Evolutionary conservation across 2,113 vertebrate species (phyloP), one percentile per base, ranked within the genome.

Genomic region (Chaenocephalus aceratus): DNA sequence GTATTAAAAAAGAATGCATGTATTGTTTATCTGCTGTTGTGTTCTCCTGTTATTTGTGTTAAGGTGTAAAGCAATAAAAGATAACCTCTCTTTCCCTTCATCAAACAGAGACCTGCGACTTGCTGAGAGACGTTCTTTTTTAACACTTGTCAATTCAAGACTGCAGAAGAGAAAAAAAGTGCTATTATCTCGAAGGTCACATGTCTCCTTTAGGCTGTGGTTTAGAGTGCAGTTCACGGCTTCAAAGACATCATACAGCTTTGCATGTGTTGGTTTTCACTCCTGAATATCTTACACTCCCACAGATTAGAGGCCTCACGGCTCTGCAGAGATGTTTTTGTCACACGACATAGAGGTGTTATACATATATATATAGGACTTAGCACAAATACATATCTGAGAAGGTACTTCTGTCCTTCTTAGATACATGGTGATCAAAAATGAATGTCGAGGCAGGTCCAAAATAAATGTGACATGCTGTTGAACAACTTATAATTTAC

Each of bases 131-230:
- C 12, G 14, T 72, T 76, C 54, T 65, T 23, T 74, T 81, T 71
- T 82, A 70, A 45, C 58, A 71, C 52, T 87, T 70, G 58, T 65
- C 79, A 83, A 69, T 75, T 75, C 60, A 81, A 87, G 78, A 73
- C 64, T 49, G 73, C 53, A 81, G 53, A 67, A 76, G 41, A 53
- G 74, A 56, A 79, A 75, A 83, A 83, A 84, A 71, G 63, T 85
- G 54, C 79, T 80, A 86, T 89, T 87, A 89, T 90, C 80, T 89
- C 48, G 64, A 86, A 89, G 88, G 86, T 92, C 90, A 88, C 85
- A 85, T 89, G 80, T 80, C 87, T 87, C 6, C 56, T 90, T 87
- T 84, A 79, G 76, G 79, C 77, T 93, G 92, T 88, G 90, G 93
- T 92, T 90, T 84, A 66, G 65, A 69, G 77, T 82, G 84, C 82